Base-by-base conservation (phyloP, 2,113 vertebrate genomes). In the Eulacestoma nigropectus region DNA sequence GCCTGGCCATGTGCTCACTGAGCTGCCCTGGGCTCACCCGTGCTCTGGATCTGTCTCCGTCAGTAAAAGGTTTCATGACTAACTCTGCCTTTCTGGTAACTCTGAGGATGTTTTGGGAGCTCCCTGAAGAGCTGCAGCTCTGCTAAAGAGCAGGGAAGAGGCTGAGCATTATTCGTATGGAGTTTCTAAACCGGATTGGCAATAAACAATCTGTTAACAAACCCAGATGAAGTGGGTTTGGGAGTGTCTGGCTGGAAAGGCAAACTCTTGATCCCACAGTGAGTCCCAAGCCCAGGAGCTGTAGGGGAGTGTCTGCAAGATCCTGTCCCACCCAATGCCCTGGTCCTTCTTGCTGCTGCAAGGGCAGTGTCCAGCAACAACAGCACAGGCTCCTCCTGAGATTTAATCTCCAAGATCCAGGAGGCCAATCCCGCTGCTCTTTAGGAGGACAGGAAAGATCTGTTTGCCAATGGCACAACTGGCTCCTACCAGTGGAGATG, bases 171-270 rank as follows among this genome's bases (percentile, higher is more conserved):
- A 73, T 70, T 62, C 81, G 23, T 57, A 9, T 5, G 59, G 78
- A 55, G 49, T 70, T 88, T 95, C 78, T 83, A 83, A 93, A 87
- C 50, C 0, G 8, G 77, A 69, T 52, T 87, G 92, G 93, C 82
- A 74, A 68, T 78, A 73, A 80, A 41, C 42, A 64, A 47, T 62
- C 52, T 88, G 57, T 55, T 76, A 77, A 30, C 41, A 80, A 93
- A 74, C 57, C n/a, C 81, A 32, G 64, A 65, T 49, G 79, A 86
- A 84, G 29, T 39, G 62, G 16, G 53, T 88, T 90, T 94, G 88
- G 87, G 93, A 94, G 90, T 86, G 92, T 92, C 93, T 29, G 12
- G 83, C 83, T 95, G 91, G 93, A 92, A 95, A 81, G 56, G 60
- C 68, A 35, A 87, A 84, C 32, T 10, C 72, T 68, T 74, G 68